Evolutionary conservation across 2,797 vertebrate genomes (phyloP).

Genomic region (Hippoglossus hippoglossus): DNA sequence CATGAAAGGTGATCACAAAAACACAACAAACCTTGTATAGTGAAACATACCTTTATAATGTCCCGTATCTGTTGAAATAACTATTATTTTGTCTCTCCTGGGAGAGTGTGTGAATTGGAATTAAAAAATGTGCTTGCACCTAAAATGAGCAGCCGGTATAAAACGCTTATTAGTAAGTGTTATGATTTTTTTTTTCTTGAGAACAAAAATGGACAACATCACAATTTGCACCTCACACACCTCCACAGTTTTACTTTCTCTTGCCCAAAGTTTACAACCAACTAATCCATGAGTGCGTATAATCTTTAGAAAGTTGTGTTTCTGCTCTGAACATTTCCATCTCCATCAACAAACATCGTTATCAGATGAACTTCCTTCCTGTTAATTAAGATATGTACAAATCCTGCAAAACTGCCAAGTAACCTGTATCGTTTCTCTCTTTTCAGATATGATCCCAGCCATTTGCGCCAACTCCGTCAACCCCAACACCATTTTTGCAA

Average conservation of each 20-base stretch:
- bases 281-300: not conserved
- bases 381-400: not conserved
- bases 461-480: conserved; percentile 89
- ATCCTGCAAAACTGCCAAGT: not conserved
- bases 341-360: not conserved
- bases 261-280: not conserved
- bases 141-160: no score
- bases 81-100: not conserved
- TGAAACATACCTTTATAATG: no score
- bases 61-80: no score
- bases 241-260: not conserved
- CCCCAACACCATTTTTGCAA: conserved; percentile 96
- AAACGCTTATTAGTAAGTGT: no score
- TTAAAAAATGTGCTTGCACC: no score
- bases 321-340: not conserved
- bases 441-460: conserved; percentile 86
- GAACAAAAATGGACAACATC: no score
- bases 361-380: not conserved
- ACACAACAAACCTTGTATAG: no score
- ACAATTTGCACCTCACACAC: not conserved
- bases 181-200: no score
- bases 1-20: no score
- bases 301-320: not conserved
- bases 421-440: conserved; percentile 8
- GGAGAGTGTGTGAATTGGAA: no score